Base-by-base conservation (phyloP, 2,113 vertebrate genomes). In the Tiliqua scincoides region DNA sequence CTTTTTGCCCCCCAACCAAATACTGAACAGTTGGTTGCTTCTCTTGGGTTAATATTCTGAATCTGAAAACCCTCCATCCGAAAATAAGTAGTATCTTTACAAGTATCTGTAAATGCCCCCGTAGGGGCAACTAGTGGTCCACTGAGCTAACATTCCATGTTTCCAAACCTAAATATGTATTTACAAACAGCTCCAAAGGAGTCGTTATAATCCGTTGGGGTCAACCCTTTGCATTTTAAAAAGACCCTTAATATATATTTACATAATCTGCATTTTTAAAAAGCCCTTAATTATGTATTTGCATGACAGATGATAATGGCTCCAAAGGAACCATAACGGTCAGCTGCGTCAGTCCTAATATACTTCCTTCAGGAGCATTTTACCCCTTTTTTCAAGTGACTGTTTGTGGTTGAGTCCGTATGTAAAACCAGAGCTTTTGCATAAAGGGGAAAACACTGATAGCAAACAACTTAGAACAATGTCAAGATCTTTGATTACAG, bases 251-350 rank as follows among this genome's bases (percentile, higher is more conserved):
- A 88, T 93, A 87, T 74, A 18, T 85, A 91, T 92, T 91, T 90
- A 77, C 82, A 91, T 92, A 88, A 91, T 90, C 63, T 91, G 85
- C 91, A 89, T 92, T 89, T 94, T 89, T 87, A 89, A 59, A 73
- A 52, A 73, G 67, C 72, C 59, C 79, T 88, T 91, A 89, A 91
- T 90, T 84, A 84, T 89, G 82, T 88, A 54, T 90, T 92, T 88
- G 67, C 71, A 21, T 92, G 88, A 63, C 65, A 79, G 85, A 91
- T 85, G 74, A 27, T 88, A 93, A 65, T 4, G 71, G 82, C 67
- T 89, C 35, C 0, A 0, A 70, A 89, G 85, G 63, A 92, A 32
- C 48, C 0, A 0, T 87, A 78, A 2, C 0, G 80, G 77, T 83
- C 74, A 87, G 54, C 79, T 35, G 65, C 70, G 74, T 72, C 63